These are phyloP conservation scores for Andricus quercusramuli DNA, from an alignment of 2,888 invertebrate species.

Conservation along the genomic window DNA sequence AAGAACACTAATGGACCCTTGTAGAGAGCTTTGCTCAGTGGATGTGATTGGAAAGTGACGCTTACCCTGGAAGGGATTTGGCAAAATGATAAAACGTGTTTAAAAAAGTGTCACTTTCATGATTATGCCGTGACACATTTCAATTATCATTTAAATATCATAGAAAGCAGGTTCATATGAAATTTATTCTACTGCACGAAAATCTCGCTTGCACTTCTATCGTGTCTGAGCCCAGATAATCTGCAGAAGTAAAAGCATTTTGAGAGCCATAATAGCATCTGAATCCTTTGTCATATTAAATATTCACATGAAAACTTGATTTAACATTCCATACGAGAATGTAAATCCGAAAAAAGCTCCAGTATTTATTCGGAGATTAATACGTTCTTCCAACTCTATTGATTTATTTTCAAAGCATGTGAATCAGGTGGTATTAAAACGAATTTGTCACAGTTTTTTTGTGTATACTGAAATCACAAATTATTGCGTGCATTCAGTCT, in stretches of 20 bases:
- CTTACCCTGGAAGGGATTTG: too few relatives aligned
- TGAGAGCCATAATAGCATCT: slow-evolving; percentile 8
- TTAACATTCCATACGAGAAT: background rate
- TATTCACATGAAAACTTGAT: slow-evolving; percentile 32
- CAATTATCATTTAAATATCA: slow-evolving; percentile 19
- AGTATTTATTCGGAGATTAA: background rate
- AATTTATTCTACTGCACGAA: slow-evolving; percentile 40
- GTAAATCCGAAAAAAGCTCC: background rate
- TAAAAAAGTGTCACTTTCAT: too few relatives aligned
- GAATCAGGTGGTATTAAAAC: background rate
- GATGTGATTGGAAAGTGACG: too few relatives aligned
- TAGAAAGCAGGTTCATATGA: background rate
- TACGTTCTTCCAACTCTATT: background rate
- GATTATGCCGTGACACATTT: too few relatives aligned
- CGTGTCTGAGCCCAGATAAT: slow-evolving; percentile 33
- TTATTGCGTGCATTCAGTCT: too few relatives aligned
- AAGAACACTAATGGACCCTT: too few relatives aligned
- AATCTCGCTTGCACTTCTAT: slow-evolving; percentile 17
- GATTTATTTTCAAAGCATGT: background rate
- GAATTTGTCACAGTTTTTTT: too few relatives aligned
- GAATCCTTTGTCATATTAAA: slow-evolving; percentile 35
- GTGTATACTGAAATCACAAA: too few relatives aligned
- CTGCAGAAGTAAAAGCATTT: slow-evolving; percentile 23
- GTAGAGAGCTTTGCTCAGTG: too few relatives aligned
- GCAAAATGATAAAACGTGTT: too few relatives aligned